Percentiles rank a stretch among this genome's conserved stretches.
These are phyloP conservation scores for Neogale vison DNA, from an alignment of 2,113 vertebrate species.

Conservation along the genomic window DNA sequence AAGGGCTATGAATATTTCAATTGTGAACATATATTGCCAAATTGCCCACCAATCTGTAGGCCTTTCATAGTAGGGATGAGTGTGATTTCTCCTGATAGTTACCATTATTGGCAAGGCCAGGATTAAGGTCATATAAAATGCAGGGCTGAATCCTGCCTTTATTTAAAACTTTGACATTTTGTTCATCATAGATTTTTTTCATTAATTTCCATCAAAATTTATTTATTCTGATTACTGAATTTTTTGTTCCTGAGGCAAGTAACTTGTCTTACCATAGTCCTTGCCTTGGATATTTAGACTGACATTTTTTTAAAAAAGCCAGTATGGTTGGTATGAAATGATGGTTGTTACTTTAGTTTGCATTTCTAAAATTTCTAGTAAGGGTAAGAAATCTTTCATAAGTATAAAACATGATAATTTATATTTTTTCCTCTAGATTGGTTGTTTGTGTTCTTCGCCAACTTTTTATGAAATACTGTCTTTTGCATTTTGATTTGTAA, in stretches of 20 bases:
- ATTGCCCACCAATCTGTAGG: background rate
- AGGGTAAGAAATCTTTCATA: background rate
- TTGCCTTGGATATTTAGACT: background rate
- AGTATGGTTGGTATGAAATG: background rate
- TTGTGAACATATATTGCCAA: background rate
- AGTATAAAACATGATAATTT: background rate
- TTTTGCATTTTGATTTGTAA: background rate
- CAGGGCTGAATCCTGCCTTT: background rate
- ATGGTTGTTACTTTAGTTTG: background rate
- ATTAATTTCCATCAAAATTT: background rate
- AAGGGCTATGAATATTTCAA: background rate
- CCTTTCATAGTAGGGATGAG: background rate
- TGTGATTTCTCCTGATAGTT: background rate
- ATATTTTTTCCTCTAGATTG: background rate
- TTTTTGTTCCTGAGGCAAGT: background rate
- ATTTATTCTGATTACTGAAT: background rate
- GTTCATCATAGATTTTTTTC: background rate
- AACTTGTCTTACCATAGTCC: background rate
- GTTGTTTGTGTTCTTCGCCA: background rate
- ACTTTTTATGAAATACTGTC: background rate
- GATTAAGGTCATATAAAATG: background rate
- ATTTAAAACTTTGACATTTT: conserved; percentile 18
- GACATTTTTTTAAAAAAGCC: background rate
- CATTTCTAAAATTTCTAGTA: background rate
- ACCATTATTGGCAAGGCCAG: background rate